These are phyloP conservation scores for Onchidella celtica DNA, from an alignment of 2,888 invertebrate genomes.

Conservation along the genomic window DNA sequence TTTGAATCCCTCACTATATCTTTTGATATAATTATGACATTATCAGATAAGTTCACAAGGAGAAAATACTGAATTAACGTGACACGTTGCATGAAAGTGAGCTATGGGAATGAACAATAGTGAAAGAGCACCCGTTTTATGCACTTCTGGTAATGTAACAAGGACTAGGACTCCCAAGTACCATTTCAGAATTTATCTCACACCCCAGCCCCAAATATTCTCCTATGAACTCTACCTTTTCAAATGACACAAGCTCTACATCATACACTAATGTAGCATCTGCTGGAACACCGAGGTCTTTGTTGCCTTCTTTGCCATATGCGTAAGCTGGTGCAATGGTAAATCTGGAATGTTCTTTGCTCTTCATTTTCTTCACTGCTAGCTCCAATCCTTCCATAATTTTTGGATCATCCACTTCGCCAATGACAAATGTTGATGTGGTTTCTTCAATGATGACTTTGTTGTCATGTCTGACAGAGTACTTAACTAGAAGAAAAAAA, in stretches of 20 bases:
- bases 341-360: slow-evolving; percentile 87
- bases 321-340: slow-evolving; percentile 88
- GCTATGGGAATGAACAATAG: no score
- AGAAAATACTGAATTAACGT: no score
- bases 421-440: slow-evolving; percentile 90
- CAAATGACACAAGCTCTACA: slow-evolving; percentile 91
- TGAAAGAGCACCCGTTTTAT: no score
- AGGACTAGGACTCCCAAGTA: no score
- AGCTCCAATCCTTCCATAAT: slow-evolving; percentile 86
- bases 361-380: slow-evolving; percentile 86
- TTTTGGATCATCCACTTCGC: slow-evolving; percentile 89
- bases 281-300: slow-evolving; percentile 88
- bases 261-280: slow-evolving; percentile 86
- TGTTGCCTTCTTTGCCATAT: slow-evolving; percentile 87
- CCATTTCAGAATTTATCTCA: no score
- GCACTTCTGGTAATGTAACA: no score
- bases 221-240: slow-evolving; percentile 86
- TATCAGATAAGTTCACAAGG: no score
- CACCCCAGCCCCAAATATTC: no score
- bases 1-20: no score
- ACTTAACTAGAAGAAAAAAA: slow-evolving; percentile 84
- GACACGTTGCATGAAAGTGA: no score
- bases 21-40: no score
- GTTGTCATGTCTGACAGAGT: slow-evolving; percentile 86
- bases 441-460: slow-evolving; percentile 87